phyloP scores from a whole-genome alignment of 53 echinoderm and acorn worm genomes.

The Luidia sarsii region DNA sequence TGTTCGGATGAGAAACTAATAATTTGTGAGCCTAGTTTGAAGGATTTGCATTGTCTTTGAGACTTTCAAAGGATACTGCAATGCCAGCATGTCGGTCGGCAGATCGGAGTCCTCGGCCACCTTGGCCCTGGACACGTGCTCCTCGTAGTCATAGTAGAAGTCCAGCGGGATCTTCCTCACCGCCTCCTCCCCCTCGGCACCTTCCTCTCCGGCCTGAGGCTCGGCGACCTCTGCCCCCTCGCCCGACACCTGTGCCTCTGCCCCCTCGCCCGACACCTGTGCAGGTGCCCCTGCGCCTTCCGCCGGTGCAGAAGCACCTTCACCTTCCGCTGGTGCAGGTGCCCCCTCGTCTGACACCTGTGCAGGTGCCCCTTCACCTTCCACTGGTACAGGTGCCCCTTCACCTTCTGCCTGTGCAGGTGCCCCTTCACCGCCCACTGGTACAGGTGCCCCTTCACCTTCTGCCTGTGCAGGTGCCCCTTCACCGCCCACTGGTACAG shows the following conservation, averaged over 20 bases:
- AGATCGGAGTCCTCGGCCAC: constrained; percentile 81
- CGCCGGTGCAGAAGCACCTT: constrained; percentile 1
- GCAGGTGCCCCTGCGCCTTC: not conserved
- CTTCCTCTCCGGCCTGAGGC: not conserved
- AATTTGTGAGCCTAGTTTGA: not conserved
- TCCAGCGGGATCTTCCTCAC: constrained; percentile 70
- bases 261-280: not conserved
- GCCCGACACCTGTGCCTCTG: no score
- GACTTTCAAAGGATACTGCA: constrained; percentile 87
- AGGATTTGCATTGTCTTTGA: not conserved
- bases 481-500: constrained; percentile 11
- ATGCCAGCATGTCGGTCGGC: constrained; percentile 74
- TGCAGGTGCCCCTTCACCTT: constrained; percentile 14
- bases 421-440: not conserved
- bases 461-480: not conserved
- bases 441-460: constrained; percentile 11
- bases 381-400: constrained; percentile 21
- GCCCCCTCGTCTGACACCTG: not conserved
- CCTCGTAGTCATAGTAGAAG: constrained; percentile 83
- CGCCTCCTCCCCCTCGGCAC: constrained; percentile 45
- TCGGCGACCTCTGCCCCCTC: not conserved
- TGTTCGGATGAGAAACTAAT: no score
- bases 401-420: constrained; percentile 13
- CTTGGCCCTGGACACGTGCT: constrained; percentile 73
- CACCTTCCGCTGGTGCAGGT: not conserved